These are phyloP conservation scores for Dissostichus mawsoni DNA, from an alignment of 2,113 vertebrate genomes.

Conservation along the genomic window DNA sequence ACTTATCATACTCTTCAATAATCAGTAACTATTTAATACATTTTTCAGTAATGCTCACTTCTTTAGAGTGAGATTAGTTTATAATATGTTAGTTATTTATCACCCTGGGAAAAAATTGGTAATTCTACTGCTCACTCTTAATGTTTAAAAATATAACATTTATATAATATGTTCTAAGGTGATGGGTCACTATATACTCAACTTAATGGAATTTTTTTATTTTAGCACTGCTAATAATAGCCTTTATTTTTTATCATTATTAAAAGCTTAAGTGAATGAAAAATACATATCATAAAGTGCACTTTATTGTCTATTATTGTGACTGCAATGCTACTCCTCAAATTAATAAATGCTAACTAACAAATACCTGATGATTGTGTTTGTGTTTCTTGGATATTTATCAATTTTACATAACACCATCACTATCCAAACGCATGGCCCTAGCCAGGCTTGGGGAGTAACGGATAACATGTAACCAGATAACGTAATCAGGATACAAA, in stretches of 20 bases:
- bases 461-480: no score
- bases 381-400: background rate
- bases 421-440: no score
- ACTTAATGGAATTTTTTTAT: background rate
- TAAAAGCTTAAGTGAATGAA: background rate
- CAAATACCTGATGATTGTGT: background rate
- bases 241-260: background rate
- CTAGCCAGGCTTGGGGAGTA: no score
- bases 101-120: background rate
- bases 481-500: no score
- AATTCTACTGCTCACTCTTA: background rate
- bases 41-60: background rate
- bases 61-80: background rate
- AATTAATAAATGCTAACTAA: slow-evolving; percentile 17
- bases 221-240: background rate
- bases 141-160: slow-evolving; percentile 2
- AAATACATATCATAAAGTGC: background rate
- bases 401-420: no score
- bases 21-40: background rate
- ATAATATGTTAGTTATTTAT: background rate
- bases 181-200: background rate
- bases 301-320: background rate
- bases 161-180: background rate
- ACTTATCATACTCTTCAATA: background rate
- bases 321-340: background rate